phyloP scores from a whole-genome alignment of 2,888 invertebrate species.

The Mythimna vitellina region DNA sequence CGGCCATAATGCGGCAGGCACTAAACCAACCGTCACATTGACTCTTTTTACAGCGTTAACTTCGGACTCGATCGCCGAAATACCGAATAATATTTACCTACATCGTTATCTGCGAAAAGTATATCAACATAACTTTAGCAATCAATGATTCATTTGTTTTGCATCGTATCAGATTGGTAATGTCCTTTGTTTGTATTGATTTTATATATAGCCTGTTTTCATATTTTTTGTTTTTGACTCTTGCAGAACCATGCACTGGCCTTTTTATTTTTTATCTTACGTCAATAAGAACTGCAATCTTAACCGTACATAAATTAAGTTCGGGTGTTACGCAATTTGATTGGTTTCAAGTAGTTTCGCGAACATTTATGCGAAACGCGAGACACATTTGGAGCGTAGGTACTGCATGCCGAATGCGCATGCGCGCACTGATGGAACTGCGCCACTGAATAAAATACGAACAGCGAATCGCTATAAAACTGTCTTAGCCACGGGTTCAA shows the following conservation, averaged over 20 bases:
- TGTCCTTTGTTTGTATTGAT: conserved; percentile 34
- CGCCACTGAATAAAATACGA: conserved; percentile 69
- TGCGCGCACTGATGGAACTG: conserved; percentile 47
- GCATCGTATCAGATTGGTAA: conserved; percentile 48
- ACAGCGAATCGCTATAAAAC: conserved; percentile 74
- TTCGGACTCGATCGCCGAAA: conserved; percentile 67
- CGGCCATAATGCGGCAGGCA: conserved; percentile 69
- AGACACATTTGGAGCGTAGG: conserved; percentile 54
- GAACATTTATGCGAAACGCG: conserved; percentile 54
- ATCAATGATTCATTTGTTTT: conserved; percentile 61
- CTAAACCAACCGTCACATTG: conserved; percentile 68
- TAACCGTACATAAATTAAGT: conserved; percentile 69
- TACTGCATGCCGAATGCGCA: conserved; percentile 46
- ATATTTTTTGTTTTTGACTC: conserved; percentile 35
- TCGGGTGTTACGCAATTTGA: conserved; percentile 67
- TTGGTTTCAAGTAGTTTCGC: conserved; percentile 64
- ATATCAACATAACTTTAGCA: conserved; percentile 66
- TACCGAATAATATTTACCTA: conserved; percentile 60
- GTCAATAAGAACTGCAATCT: conserved; percentile 66
- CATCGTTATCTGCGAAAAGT: conserved; percentile 67
- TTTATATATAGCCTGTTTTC: conserved; percentile 26
- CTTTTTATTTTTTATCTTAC: conserved; percentile 64
- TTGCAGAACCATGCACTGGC: conserved; percentile 35
- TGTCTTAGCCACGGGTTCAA: conserved; percentile 79
- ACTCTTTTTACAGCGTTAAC: conserved; percentile 71